phyloP scores from a whole-genome alignment of 1,140 invertebrate species.

The Zaprionus ghesquierei region DNA sequence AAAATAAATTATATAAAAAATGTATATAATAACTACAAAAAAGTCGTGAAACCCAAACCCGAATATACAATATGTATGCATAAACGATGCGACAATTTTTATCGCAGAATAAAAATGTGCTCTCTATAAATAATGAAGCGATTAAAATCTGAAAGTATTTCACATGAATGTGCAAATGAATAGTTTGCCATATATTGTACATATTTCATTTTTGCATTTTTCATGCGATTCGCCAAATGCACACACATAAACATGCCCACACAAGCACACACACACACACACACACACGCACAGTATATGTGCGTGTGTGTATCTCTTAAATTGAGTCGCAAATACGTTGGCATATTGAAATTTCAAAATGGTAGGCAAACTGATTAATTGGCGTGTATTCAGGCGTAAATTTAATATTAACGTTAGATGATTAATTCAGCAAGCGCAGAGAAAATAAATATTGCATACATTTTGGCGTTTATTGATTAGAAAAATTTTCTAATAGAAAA shows the following conservation, averaged over 20 bases:
- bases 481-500: slow-evolving; percentile 6
- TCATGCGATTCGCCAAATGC: slow-evolving; percentile 7
- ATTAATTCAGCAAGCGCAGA: neutral
- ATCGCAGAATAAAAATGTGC: slow-evolving; percentile 19
- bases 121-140: slow-evolving; percentile 46
- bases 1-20: neutral
- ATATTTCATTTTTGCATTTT: slow-evolving; percentile 29
- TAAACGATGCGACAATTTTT: slow-evolving; percentile 18
- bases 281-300: too few species aligned
- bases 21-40: neutral
- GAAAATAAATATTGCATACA: slow-evolving; percentile 1
- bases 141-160: slow-evolving; percentile 40
- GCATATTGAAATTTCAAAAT: neutral
- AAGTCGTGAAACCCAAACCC: slow-evolving; percentile 4
- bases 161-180: slow-evolving; percentile 34
- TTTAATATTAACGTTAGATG: slow-evolving; percentile 24
- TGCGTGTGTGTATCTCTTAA: neutral
- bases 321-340: slow-evolving; percentile 12
- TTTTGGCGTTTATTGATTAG: slow-evolving; percentile 11
- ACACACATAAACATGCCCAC: neutral
- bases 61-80: slow-evolving; percentile 15
- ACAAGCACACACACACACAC: neutral
- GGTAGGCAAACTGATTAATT: slow-evolving; percentile 18
- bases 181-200: slow-evolving; percentile 30
- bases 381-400: neutral